phyloP scores from a whole-genome alignment of 2,113 vertebrate genomes.

The Gymnogyps californianus region DNA sequence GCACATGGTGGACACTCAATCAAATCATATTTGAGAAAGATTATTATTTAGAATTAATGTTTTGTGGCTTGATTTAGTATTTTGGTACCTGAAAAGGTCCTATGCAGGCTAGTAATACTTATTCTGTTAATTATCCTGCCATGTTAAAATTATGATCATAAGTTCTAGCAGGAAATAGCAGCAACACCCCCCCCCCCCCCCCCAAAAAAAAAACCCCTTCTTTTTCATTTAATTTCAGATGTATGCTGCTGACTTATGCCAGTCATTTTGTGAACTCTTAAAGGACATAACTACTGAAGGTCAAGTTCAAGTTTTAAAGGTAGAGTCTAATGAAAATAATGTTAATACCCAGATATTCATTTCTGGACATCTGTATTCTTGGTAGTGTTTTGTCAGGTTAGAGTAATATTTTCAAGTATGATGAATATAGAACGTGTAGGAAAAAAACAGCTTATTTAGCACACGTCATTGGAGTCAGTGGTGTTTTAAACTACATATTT shows the following conservation, averaged over 20 bases:
- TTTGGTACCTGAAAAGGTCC: not conserved
- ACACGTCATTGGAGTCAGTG: no score
- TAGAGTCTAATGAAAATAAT: slow-evolving; percentile 35
- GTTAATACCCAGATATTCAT: not conserved
- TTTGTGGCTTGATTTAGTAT: not conserved
- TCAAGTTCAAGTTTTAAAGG: slow-evolving; percentile 92
- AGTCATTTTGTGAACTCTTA: slow-evolving; percentile 85
- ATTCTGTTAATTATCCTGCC: not conserved
- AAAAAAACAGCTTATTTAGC: no score
- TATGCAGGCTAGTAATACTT: not conserved
- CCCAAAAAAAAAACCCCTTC: no score
- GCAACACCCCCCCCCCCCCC: no score
- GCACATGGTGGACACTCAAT: not conserved
- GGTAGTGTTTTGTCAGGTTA: no score
- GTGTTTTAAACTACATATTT: no score
- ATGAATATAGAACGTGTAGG: no score
- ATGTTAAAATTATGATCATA: not conserved
- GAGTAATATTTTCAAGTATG: no score
- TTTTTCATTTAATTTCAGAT: slow-evolving; percentile 74
- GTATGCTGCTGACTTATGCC: slow-evolving; percentile 83
- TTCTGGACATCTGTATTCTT: not conserved
- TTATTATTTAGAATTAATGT: not conserved
- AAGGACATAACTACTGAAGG: slow-evolving; percentile 90
- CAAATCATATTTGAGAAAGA: not conserved
- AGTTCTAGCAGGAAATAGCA: not conserved